Evolutionary conservation across 2,113 vertebrate genomes (phyloP).

Genomic region (Nymphicus hollandicus): DNA sequence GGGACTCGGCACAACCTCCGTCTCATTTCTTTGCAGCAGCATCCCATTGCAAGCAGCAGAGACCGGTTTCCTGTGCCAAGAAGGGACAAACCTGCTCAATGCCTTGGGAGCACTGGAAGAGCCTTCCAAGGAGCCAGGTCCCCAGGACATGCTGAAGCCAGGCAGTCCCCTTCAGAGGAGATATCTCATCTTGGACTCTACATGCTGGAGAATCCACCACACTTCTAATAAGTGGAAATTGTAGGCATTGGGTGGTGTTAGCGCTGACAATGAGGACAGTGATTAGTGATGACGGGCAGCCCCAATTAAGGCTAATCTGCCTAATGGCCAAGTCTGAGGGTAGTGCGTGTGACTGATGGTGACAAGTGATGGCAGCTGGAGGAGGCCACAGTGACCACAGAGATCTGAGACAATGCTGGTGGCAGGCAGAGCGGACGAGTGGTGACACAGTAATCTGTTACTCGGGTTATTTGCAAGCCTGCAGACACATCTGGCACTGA

Average conservation of each 20-base stretch:
- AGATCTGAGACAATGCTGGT: constrained; percentile 46
- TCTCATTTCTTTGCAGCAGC: neutral
- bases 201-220: fast-evolving
- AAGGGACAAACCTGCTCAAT: neutral
- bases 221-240: neutral
- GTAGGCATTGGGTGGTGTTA: neutral
- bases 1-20: neutral
- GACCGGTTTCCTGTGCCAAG: neutral
- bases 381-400: constrained; percentile 37
- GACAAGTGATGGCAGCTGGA: constrained; percentile 56
- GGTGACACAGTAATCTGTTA: constrained; percentile 40
- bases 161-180: neutral
- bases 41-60: neutral
- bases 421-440: neutral
- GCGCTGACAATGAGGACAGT: constrained; percentile 40
- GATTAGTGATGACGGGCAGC: constrained; percentile 30
- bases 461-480: neutral
- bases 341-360: constrained; percentile 36
- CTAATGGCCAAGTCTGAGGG: constrained; percentile 42
- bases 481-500: neutral
- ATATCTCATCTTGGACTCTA: neutral
- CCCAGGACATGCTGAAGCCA: neutral
- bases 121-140: fast-evolving
- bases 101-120: neutral
- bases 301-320: constrained; percentile 47